phyloP scores from a whole-genome alignment of 2,797 vertebrate genomes.

The Picus viridis region DNA sequence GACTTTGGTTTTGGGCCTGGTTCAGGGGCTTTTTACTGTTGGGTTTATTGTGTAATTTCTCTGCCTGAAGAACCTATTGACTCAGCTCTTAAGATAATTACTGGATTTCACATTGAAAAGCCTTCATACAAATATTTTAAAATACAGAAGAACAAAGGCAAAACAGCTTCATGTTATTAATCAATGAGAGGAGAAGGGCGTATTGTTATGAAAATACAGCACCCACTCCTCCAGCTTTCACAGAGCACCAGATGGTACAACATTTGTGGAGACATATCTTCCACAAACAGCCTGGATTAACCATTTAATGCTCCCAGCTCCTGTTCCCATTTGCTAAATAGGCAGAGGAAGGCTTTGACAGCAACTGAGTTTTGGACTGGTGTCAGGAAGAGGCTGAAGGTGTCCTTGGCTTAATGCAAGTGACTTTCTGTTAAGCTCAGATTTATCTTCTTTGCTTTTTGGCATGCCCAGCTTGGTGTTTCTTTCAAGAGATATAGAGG shows the following conservation, averaged over 20 bases:
- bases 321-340: neutral
- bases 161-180: conserved; percentile 57
- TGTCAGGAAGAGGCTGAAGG: conserved; percentile 15
- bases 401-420: conserved; percentile 38
- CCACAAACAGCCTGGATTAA: conserved; percentile 30
- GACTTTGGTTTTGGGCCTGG: neutral
- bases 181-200: conserved; percentile 54
- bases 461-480: neutral
- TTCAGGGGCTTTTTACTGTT: neutral
- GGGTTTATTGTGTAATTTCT: conserved; percentile 7
- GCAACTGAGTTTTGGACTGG: neutral
- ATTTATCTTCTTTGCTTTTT: neutral
- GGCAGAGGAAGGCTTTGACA: conserved; percentile 4
- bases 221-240: conserved; percentile 50
- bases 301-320: neutral
- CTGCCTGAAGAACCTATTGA: conserved; percentile 59
- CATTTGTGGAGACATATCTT: conserved; percentile 54
- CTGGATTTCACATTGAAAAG: conserved; percentile 54
- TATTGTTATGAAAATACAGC: conserved; percentile 67
- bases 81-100: conserved; percentile 62
- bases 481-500: neutral
- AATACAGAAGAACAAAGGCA: conserved; percentile 54
- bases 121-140: conserved; percentile 53
- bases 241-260: conserved; percentile 51
- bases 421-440: neutral